These are phyloP conservation scores for Cerastoderma edule DNA, from an alignment of 2,888 invertebrate genomes.

Conservation along the genomic window DNA sequence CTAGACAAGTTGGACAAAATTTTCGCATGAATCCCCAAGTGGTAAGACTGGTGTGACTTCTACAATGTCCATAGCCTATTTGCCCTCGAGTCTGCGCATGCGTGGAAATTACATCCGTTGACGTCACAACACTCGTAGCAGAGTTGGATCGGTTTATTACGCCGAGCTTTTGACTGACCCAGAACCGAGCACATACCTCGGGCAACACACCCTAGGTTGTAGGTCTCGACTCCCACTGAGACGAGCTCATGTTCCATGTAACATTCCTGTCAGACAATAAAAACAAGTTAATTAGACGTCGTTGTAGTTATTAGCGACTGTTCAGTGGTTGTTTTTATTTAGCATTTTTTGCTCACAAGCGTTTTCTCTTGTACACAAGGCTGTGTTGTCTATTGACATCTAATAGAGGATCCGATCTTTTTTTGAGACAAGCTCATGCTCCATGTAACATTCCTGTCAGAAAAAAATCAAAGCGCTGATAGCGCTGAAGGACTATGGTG, in stretches of 20 bases:
- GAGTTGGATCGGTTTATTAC: constrained; percentile 34
- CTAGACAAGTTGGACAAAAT: too few species aligned
- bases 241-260: constrained; percentile 48
- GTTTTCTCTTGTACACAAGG: too few species aligned
- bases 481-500: too few species aligned
- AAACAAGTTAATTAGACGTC: background rate
- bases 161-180: background rate
- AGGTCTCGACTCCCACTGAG: constrained; percentile 27
- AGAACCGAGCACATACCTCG: constrained; percentile 24
- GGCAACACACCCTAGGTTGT: constrained; percentile 44
- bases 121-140: constrained; percentile 53
- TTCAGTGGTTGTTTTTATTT: background rate
- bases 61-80: too few species aligned
- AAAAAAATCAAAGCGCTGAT: too few species aligned
- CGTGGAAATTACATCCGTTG: constrained; percentile 54
- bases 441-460: too few species aligned
- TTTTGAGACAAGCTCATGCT: too few species aligned
- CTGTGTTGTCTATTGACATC: too few species aligned
- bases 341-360: too few species aligned
- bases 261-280: constrained; percentile 38
- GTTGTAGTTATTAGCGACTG: background rate
- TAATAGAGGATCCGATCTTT: too few species aligned
- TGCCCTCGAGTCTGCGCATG: constrained; percentile 41
- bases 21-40: too few species aligned
- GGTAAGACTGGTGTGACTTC: too few species aligned